Conservation (phyloP, 2,113 vertebrate species). For the Arenaria interpres region DNA sequence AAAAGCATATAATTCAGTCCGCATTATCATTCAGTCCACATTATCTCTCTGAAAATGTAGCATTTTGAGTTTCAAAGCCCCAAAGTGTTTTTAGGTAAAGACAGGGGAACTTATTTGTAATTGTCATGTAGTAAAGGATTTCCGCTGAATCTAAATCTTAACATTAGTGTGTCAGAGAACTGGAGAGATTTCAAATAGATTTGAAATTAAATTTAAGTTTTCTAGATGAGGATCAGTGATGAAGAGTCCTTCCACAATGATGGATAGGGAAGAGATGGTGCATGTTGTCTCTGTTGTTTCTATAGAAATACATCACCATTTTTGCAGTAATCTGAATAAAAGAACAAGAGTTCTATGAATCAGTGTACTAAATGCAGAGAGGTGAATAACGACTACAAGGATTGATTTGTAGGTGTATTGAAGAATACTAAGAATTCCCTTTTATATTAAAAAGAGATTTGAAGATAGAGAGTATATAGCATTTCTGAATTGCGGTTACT, state of each 20-base stretch:
- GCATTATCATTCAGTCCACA: fast-evolving
- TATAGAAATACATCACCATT: neutral
- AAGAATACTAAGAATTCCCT: neutral
- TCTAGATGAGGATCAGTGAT: neutral
- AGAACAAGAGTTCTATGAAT: neutral
- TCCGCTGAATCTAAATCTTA: neutral
- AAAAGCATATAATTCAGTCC: neutral
- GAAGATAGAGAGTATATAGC: neutral
- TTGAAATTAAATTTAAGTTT: neutral
- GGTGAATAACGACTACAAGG: neutral
- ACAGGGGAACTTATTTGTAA: neutral
- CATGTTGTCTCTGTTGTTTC: neutral
- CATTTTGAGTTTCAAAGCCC: neutral
- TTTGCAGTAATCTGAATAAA: neutral
- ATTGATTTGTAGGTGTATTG: neutral
- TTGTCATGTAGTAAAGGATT: neutral
- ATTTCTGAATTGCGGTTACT: neutral
- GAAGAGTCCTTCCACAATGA: neutral
- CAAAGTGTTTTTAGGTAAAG: neutral
- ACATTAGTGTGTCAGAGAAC: neutral
- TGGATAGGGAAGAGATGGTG: neutral
- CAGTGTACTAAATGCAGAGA: neutral
- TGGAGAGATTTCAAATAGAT: neutral
- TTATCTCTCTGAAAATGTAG: neutral
- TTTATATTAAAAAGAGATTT: neutral